Conservation (phyloP, 2,113 vertebrate genomes). For the Microtus richardsoni region DNA sequence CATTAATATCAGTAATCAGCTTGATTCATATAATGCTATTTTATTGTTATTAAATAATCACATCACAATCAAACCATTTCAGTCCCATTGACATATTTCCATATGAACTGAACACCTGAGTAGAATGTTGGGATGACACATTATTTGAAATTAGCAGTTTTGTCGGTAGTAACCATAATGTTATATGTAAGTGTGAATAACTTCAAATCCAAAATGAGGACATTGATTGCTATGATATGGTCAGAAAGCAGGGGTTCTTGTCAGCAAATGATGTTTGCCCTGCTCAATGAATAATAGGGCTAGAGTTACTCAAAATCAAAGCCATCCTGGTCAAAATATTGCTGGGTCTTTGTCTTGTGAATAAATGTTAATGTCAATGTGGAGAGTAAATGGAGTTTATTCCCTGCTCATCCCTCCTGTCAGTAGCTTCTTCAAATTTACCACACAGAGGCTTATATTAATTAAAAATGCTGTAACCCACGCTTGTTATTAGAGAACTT, state of each 20-base stretch:
- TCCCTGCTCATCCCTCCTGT: too few species aligned
- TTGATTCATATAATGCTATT: neutral
- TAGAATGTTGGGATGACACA: neutral
- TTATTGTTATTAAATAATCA: neutral
- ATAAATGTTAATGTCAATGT: neutral
- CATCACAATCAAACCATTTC: neutral
- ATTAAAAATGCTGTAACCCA: too few species aligned
- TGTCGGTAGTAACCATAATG: neutral
- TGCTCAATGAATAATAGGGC: neutral
- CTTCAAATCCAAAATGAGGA: neutral
- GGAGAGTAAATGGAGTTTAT: too few species aligned
- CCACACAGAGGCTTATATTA: too few species aligned
- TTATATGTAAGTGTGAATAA: neutral
- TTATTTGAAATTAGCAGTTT: slow-evolving; percentile 34
- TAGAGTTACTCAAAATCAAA: neutral
- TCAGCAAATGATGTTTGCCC: neutral
- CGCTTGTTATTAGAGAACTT: too few species aligned
- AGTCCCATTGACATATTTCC: neutral
- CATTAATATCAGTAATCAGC: too few species aligned
- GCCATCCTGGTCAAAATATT: neutral
- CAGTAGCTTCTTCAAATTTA: too few species aligned
- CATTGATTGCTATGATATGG: neutral
- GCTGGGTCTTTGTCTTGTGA: neutral
- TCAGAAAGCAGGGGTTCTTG: neutral
- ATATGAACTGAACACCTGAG: neutral